Evolutionary conservation across 1,140 invertebrate genomes (phyloP).

Genomic region (Notospermus geniculatus): DNA sequence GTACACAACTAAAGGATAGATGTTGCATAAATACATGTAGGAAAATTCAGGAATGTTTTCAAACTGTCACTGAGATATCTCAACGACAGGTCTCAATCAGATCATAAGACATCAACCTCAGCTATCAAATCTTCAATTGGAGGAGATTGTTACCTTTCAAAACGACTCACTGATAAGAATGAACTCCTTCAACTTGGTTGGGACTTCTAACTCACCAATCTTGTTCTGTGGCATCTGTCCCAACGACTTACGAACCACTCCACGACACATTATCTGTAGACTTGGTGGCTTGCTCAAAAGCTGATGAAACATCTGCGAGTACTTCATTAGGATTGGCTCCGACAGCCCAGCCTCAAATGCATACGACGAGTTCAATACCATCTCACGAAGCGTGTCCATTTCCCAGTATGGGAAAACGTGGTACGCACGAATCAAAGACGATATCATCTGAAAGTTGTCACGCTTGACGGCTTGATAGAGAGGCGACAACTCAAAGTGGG

Average conservation of each 20-base stretch:
- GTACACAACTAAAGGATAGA: too few relatives aligned
- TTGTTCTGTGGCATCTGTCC: slow-evolving; percentile 28
- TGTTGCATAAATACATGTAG: too few relatives aligned
- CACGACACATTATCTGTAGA: slow-evolving; percentile 36
- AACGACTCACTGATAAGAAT: slow-evolving; percentile 32
- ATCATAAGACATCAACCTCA: too few relatives aligned
- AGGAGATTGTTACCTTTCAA: too few relatives aligned
- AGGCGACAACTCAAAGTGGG: slow-evolving; percentile 49
- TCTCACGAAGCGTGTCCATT: slow-evolving; percentile 30
- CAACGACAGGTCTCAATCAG: too few relatives aligned
- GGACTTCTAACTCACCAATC: slow-evolving; percentile 31
- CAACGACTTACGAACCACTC: slow-evolving; percentile 30
- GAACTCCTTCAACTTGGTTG: slow-evolving; percentile 39
- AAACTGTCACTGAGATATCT: too few relatives aligned
- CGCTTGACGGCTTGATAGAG: slow-evolving; percentile 46
- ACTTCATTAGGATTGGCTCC: slow-evolving; percentile 28
- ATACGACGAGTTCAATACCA: slow-evolving; percentile 28
- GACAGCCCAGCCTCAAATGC: slow-evolving; percentile 34
- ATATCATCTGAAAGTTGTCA: slow-evolving; percentile 41
- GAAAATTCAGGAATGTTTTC: too few relatives aligned
- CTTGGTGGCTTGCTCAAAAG: slow-evolving; percentile 27
- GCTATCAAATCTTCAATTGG: too few relatives aligned
- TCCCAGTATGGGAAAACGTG: slow-evolving; percentile 26
- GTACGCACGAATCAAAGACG: slow-evolving; percentile 40
- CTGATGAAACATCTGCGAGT: slow-evolving; percentile 32